phyloP scores from a whole-genome alignment of 2,888 invertebrate species.

The Aquatica leii region DNA sequence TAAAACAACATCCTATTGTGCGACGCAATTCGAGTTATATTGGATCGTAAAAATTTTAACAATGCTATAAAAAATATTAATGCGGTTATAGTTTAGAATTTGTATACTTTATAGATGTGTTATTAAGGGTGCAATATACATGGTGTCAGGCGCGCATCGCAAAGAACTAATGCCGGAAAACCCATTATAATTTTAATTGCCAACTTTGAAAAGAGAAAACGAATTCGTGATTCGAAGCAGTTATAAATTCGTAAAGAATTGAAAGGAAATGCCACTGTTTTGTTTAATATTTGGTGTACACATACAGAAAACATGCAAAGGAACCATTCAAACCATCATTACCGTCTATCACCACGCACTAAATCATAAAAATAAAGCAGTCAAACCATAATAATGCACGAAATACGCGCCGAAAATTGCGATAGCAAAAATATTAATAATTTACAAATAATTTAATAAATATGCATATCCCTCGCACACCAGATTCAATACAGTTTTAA shows the following conservation, averaged over 20 bases:
- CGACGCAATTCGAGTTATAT: not conserved
- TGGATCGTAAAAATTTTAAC: not conserved
- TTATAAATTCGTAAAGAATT: constrained; percentile 37
- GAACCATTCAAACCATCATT: constrained; percentile 39
- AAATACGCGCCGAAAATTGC: constrained; percentile 26
- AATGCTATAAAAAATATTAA: not conserved
- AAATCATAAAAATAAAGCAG: constrained; percentile 40
- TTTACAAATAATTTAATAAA: constrained; percentile 36
- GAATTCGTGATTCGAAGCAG: constrained; percentile 37
- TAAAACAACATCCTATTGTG: not conserved
- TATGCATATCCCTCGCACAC: constrained; percentile 26
- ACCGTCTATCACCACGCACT: constrained; percentile 44
- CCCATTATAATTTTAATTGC: constrained; percentile 34
- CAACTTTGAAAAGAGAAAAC: constrained; percentile 30
- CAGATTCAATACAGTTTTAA: constrained; percentile 29
- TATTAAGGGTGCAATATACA: too few species aligned
- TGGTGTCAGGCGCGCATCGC: constrained; percentile 15
- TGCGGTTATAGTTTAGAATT: too few species aligned
- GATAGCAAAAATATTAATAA: constrained; percentile 30
- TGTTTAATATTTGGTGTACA: constrained; percentile 41
- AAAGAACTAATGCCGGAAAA: constrained; percentile 19
- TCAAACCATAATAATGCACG: constrained; percentile 32
- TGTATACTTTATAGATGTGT: too few species aligned
- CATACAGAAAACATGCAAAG: constrained; percentile 41
- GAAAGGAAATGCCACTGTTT: constrained; percentile 37